Evolutionary conservation across 2,888 invertebrate species (phyloP).

Genomic region (Eilema caniola): DNA sequence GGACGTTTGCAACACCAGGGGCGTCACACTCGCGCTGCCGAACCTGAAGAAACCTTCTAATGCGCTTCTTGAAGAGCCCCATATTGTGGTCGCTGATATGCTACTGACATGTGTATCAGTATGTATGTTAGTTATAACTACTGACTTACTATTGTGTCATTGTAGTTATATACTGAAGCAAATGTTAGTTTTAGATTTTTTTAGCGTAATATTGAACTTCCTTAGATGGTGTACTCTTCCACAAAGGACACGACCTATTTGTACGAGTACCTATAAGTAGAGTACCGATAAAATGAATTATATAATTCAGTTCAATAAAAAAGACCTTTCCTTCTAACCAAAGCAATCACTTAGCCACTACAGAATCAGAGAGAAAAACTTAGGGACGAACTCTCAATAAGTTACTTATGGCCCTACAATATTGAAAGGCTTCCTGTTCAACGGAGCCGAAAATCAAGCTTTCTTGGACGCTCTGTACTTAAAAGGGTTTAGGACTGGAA

Average conservation of each 20-base stretch:
- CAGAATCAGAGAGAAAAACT: slow-evolving; percentile 11
- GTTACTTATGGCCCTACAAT: slow-evolving; percentile 7
- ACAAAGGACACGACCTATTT: not conserved
- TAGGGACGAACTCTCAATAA: slow-evolving; percentile 7
- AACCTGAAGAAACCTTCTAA: too few species aligned
- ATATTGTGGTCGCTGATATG: too few species aligned
- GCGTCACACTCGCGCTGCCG: too few species aligned
- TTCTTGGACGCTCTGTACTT: slow-evolving; percentile 4
- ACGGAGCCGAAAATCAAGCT: slow-evolving; percentile 13
- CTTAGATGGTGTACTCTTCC: not conserved
- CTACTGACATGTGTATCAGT: too few species aligned
- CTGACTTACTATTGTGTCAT: too few species aligned
- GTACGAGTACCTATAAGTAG: not conserved
- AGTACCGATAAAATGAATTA: not conserved
- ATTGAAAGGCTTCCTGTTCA: slow-evolving; percentile 13
- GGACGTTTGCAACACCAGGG: too few species aligned
- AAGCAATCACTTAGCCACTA: slow-evolving; percentile 10
- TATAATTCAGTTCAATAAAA: slow-evolving; percentile 5
- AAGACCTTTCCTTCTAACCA: slow-evolving; percentile 2
- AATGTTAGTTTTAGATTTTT: not conserved
- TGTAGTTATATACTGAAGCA: not conserved
- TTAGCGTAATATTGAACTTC: not conserved
- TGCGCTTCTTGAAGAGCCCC: too few species aligned
- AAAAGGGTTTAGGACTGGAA: slow-evolving; percentile 5
- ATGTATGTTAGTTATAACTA: too few species aligned